Conservation (phyloP, 2,797 vertebrate species). For the Diceros bicornis region DNA sequence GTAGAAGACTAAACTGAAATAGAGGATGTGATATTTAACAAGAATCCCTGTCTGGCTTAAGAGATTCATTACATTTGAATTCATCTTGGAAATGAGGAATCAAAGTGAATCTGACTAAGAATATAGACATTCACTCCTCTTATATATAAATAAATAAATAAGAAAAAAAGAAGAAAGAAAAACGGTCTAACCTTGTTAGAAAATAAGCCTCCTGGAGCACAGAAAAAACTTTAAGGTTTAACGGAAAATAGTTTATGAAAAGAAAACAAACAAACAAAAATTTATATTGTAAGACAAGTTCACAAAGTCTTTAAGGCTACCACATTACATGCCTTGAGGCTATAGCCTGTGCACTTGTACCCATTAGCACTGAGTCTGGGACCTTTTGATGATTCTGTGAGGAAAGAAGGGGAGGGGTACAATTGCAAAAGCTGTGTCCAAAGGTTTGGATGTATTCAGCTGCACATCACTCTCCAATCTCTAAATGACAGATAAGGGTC, state of each 20-base stretch:
- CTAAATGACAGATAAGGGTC: neutral
- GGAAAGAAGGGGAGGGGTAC: neutral
- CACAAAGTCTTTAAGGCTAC: neutral
- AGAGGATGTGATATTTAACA: conserved; percentile 65
- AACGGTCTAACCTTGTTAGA: neutral
- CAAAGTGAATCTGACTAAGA: conserved; percentile 51
- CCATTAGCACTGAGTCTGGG: neutral
- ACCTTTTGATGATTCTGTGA: neutral
- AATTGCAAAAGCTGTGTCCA: conserved; percentile 16
- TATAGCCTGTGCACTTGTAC: neutral
- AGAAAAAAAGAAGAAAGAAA: neutral
- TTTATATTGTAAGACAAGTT: neutral
- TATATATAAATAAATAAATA: conserved; percentile 59
- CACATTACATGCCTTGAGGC: neutral
- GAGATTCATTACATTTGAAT: conserved; percentile 71
- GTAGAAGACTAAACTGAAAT: conserved; percentile 74
- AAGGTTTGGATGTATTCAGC: neutral
- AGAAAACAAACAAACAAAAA: neutral
- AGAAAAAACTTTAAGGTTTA: neutral
- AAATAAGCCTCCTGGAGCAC: neutral
- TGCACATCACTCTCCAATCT: neutral
- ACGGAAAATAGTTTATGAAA: neutral
- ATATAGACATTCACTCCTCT: conserved; percentile 20
- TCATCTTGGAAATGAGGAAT: conserved; percentile 62
- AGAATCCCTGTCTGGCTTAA: conserved; percentile 60